Conservation (phyloP, 2,797 vertebrate species). For the Anisognathus igniventris region DNA sequence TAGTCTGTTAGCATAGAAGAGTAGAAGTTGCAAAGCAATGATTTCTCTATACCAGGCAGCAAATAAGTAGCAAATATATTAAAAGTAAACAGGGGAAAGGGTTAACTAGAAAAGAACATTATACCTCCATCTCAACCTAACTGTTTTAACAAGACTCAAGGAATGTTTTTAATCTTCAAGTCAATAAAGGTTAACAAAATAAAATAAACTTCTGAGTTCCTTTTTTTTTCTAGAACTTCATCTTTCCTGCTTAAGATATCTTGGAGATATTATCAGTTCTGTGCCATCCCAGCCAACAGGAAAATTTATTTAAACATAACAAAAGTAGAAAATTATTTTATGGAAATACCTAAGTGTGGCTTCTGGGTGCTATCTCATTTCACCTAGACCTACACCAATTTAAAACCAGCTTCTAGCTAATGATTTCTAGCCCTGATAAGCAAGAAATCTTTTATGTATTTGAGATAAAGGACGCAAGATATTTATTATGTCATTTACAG, state of each 20-base stretch:
- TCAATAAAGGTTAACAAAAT: slow-evolving; percentile 67
- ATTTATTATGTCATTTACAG: slow-evolving; percentile 60
- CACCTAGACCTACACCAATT: slow-evolving; percentile 73
- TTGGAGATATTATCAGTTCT: slow-evolving; percentile 70
- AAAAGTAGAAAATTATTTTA: slow-evolving; percentile 53
- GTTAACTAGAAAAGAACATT: slow-evolving; percentile 57
- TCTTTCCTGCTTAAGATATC: slow-evolving; percentile 58
- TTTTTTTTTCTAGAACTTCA: slow-evolving; percentile 63
- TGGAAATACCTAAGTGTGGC: slow-evolving; percentile 36
- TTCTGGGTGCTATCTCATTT: slow-evolving; percentile 64
- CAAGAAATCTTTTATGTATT: slow-evolving; percentile 45
- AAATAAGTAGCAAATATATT: background rate
- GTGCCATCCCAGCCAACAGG: slow-evolving; percentile 45
- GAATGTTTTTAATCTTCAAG: slow-evolving; percentile 67
- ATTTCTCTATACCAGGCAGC: background rate
- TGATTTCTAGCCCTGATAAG: slow-evolving; percentile 63
- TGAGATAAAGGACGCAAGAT: slow-evolving; percentile 25
- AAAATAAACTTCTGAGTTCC: slow-evolving; percentile 65
- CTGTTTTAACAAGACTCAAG: slow-evolving; percentile 54
- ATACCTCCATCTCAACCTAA: slow-evolving; percentile 20
- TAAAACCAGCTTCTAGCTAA: slow-evolving; percentile 69
- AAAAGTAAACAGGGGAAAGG: slow-evolving; percentile 13
- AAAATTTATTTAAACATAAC: slow-evolving; percentile 56
- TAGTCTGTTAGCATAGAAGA: background rate
- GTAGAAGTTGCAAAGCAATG: background rate